Evolutionary conservation across 2,888 invertebrate genomes (phyloP).

Genomic region (Netelia virgata): DNA sequence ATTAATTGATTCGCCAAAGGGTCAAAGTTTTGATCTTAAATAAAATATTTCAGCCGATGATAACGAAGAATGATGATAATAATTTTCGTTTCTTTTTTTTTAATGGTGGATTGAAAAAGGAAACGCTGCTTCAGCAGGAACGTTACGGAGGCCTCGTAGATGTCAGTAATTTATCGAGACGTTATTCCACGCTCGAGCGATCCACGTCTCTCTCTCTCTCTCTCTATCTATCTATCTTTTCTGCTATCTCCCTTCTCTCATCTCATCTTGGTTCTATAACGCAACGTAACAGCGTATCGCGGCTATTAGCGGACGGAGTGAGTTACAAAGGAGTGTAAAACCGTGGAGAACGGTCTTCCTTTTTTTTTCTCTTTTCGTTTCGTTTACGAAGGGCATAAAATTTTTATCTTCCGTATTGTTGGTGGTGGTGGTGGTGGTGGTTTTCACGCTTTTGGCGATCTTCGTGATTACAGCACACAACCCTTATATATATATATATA

Average conservation of each 20-base stretch:
- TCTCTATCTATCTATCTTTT: conserved; percentile 6
- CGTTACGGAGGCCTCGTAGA: conserved; percentile 31
- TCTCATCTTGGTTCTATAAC: conserved; percentile 42
- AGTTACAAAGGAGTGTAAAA: conserved; percentile 54
- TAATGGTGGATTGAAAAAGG: conserved; percentile 4
- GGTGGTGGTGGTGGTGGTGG: conserved; percentile 16
- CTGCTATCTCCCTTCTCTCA: background rate
- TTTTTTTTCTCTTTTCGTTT: conserved; percentile 20
- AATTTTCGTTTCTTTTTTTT: background rate
- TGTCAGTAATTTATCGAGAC: conserved; percentile 60
- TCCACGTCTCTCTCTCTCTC: conserved; percentile 8
- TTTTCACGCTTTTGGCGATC: conserved; percentile 53
- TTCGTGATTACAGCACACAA: conserved; percentile 38
- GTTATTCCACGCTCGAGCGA: conserved; percentile 41
- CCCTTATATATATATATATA: background rate
- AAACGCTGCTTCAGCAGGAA: background rate
- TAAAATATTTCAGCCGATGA: background rate
- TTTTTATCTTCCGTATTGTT: conserved; percentile 53
- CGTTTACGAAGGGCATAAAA: conserved; percentile 57
- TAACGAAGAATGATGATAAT: conserved; percentile 1
- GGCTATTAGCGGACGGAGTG: conserved; percentile 59
- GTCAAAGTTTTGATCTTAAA: background rate
- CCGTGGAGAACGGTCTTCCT: conserved; percentile 18
- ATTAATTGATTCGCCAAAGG: conserved; percentile 1
- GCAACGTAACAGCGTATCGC: conserved; percentile 39